phyloP scores from a whole-genome alignment of 2,113 vertebrate genomes.

The Catharus fuscescens region DNA sequence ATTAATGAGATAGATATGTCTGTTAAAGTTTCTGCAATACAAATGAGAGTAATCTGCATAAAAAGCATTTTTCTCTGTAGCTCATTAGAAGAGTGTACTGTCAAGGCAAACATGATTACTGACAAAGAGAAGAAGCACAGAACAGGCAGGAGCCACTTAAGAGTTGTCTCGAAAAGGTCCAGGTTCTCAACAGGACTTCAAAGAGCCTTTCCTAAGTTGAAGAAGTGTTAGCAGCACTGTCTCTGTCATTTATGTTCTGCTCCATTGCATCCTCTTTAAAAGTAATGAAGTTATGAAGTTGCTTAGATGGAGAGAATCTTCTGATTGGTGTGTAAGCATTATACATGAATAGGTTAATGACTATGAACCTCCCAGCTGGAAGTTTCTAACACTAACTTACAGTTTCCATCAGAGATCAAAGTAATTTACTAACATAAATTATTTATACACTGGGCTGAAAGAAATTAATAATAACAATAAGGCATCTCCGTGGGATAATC shows the following conservation, averaged over 20 bases:
- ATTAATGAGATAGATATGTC: background rate
- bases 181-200: constrained; percentile 15
- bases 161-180: background rate
- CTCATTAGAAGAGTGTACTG: background rate
- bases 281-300: constrained; percentile 57
- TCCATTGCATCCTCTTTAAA: constrained; percentile 54
- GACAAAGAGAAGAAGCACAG: background rate
- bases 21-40: background rate
- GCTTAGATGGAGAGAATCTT: constrained; percentile 60
- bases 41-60: constrained; percentile 3
- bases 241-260: constrained; percentile 55
- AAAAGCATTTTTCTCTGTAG: constrained; percentile 14
- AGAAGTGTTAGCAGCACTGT: constrained; percentile 14
- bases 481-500: constrained; percentile 74
- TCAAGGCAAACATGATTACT: background rate
- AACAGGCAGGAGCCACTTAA: background rate
- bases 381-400: constrained; percentile 68
- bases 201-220: constrained; percentile 7
- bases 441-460: constrained; percentile 68
- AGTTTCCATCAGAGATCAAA: constrained; percentile 75
- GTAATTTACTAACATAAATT: constrained; percentile 78
- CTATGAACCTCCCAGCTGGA: constrained; percentile 70
- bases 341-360: constrained; percentile 70
- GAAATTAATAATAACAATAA: constrained; percentile 74
- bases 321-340: constrained; percentile 64